Conservation (phyloP, 2,888 invertebrate genomes). For the Myathropa florea region DNA sequence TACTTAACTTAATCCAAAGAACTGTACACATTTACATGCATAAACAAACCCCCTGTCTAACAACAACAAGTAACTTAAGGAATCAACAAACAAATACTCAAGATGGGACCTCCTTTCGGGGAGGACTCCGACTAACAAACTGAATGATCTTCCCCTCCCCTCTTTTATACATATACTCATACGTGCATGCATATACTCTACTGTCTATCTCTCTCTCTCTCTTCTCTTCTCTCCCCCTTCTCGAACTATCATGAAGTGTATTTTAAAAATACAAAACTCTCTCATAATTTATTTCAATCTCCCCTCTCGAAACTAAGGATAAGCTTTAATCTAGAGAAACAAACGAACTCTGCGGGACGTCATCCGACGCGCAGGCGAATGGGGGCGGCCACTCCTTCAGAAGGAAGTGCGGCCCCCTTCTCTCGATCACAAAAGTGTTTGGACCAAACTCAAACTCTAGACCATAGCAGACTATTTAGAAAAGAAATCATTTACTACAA, state of each 20-base stretch:
- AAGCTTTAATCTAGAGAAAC: background rate
- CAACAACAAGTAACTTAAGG: conserved; percentile 25
- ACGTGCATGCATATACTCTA: background rate
- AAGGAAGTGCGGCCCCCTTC: background rate
- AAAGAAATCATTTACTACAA: conserved; percentile 10
- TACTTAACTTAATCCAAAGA: conserved; percentile 63
- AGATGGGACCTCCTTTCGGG: conserved; percentile 11
- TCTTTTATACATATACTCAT: background rate
- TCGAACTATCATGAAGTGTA: conserved; percentile 22
- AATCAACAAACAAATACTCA: conserved; percentile 47
- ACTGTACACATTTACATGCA: conserved; percentile 66
- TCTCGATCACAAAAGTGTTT: background rate
- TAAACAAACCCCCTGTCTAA: background rate
- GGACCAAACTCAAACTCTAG: background rate
- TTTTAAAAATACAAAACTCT: conserved; percentile 36
- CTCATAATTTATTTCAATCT: conserved; percentile 25
- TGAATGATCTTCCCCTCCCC: background rate
- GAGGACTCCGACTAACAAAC: background rate
- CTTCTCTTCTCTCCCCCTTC: background rate
- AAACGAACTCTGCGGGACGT: background rate
- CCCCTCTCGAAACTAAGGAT: background rate
- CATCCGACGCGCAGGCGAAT: background rate
- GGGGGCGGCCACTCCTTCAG: background rate
- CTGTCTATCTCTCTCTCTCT: conserved; percentile 21
- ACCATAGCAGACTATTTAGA: background rate